A percentile compares a stretch with the other conserved stretches of the same genome.
phyloP scores from a whole-genome alignment of 1,140 invertebrate genomes.

The Glossosoma conforme region DNA sequence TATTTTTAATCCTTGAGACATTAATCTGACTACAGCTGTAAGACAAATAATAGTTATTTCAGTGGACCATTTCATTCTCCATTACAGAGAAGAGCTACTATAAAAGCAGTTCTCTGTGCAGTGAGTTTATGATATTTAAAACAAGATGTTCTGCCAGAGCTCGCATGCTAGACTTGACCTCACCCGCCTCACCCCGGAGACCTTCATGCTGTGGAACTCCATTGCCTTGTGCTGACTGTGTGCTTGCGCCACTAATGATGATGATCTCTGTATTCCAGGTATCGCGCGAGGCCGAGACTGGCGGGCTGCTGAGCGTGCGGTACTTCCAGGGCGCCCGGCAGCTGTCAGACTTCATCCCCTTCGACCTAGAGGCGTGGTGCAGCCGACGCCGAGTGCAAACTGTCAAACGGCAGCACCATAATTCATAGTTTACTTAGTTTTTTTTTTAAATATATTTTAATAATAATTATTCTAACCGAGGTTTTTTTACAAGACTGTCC shows the following conservation, averaged over 20 bases:
- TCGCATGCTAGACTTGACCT: not conserved
- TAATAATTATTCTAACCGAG: not conserved
- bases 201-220: not conserved
- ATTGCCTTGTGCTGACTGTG: too few relatives aligned
- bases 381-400: conserved; percentile 39
- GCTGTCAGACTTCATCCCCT: conserved; percentile 44
- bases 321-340: conserved; percentile 41
- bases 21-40: too few relatives aligned
- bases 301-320: conserved; percentile 38
- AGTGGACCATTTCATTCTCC: too few relatives aligned
- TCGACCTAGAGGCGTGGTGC: conserved; percentile 47
- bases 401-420: conserved; percentile 41
- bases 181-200: not conserved
- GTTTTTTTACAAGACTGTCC: not conserved
- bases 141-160: not conserved
- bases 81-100: not conserved
- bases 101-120: not conserved
- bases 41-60: too few relatives aligned
- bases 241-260: too few relatives aligned
- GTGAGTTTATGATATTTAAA: not conserved
- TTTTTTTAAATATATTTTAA: not conserved
- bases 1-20: too few relatives aligned
- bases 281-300: conserved; percentile 41
- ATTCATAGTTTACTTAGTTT: conserved; percentile 41
- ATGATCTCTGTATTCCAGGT: too few relatives aligned